phyloP scores from a whole-genome alignment of 23 tunicate genomes.

The Styela clava region DNA sequence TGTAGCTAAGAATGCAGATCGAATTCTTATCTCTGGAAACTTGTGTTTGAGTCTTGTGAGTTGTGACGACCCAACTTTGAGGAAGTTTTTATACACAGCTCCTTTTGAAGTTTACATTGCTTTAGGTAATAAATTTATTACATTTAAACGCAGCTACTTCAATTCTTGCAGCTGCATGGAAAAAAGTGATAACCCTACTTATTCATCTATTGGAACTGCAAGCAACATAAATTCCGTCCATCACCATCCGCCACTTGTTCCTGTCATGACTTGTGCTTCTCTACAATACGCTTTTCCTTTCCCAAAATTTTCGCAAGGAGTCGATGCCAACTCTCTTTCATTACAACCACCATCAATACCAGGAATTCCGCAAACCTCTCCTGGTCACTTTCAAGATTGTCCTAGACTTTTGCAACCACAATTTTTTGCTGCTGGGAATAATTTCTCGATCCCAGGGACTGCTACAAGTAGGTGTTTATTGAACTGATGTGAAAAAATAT shows the following conservation, averaged over 20 bases:
- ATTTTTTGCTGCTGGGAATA: neutral
- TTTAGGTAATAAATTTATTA: too few relatives aligned
- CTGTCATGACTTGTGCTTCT: neutral
- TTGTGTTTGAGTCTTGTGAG: too few relatives aligned
- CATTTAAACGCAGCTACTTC: too few relatives aligned
- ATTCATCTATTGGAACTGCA: too few relatives aligned
- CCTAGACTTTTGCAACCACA: neutral
- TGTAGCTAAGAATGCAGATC: too few relatives aligned
- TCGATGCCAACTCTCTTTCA: neutral
- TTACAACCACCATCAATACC: neutral
- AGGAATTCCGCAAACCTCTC: neutral
- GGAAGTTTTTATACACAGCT: too few relatives aligned
- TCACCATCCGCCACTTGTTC: neutral
- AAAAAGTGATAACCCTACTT: neutral
- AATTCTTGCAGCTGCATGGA: neutral
- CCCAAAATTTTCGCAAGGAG: neutral
- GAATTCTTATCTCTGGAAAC: too few relatives aligned
- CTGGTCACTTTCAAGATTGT: neutral
- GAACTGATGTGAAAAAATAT: too few relatives aligned
- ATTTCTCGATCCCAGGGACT: neutral
- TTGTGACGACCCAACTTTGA: too few relatives aligned
- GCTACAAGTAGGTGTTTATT: neutral
- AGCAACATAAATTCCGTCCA: too few relatives aligned
- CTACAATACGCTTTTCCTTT: neutral
- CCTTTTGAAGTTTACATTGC: too few relatives aligned